A percentile compares a stretch with the other conserved stretches of the same genome.
Conservation (phyloP, 2,113 vertebrate species). For the Haplotaxodon microlepis region DNA sequence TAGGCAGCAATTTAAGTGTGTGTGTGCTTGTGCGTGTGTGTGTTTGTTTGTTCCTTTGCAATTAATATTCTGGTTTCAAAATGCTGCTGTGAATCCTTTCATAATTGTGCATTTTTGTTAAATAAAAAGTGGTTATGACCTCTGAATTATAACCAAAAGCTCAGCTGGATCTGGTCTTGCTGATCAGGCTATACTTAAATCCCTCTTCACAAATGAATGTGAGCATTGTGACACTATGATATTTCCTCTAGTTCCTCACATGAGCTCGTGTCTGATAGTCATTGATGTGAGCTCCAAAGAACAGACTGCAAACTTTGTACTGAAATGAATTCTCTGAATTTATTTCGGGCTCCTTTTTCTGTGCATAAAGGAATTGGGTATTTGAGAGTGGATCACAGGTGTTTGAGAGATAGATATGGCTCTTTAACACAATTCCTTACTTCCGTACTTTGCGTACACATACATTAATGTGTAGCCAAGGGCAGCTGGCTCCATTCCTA, state of each 20-base stretch:
- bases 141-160: neutral
- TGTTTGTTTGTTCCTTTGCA: neutral
- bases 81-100: neutral
- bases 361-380: neutral
- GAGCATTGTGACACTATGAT: neutral
- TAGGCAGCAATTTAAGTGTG: neutral
- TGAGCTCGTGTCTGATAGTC: neutral
- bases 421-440: neutral
- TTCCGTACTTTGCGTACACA: neutral
- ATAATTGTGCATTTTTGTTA: neutral
- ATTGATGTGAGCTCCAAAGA: neutral
- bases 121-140: neutral
- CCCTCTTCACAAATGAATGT: neutral
- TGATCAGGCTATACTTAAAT: neutral
- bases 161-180: neutral
- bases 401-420: conserved; percentile 4
- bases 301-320: neutral
- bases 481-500: conserved; percentile 16
- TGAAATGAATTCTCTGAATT: neutral
- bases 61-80: neutral
- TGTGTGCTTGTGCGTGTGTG: neutral
- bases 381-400: conserved; percentile 17
- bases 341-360: neutral
- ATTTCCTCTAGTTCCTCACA: neutral
- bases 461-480: conserved; percentile 22